A percentile compares a stretch with the other conserved stretches of the same genome.
phyloP scores from a whole-genome alignment of 2,113 vertebrate genomes.

The Apteryx owenii region DNA sequence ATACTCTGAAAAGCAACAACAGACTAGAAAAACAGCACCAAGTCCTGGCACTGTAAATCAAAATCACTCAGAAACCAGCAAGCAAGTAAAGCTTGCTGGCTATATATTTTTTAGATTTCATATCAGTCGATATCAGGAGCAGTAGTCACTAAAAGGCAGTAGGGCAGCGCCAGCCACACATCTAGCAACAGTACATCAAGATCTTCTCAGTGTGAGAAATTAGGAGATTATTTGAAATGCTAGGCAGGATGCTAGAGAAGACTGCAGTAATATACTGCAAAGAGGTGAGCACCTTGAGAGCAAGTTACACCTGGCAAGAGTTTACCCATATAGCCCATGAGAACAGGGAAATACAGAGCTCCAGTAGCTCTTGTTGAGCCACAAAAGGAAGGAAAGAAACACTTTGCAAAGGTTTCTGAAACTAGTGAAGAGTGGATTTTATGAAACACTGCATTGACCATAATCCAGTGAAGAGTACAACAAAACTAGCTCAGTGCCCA shows the following conservation, averaged over 20 bases:
- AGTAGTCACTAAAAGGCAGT: neutral
- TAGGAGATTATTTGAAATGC: neutral
- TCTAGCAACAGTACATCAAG: neutral
- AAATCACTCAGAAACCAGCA: conserved; percentile 9
- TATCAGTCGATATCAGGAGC: neutral
- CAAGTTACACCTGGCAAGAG: neutral
- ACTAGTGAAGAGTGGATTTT: neutral
- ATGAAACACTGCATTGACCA: neutral
- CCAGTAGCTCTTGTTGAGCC: neutral
- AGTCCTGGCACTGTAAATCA: neutral
- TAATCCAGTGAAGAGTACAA: neutral
- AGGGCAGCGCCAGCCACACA: neutral
- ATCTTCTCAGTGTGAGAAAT: neutral
- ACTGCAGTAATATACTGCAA: neutral
- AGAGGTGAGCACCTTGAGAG: neutral
- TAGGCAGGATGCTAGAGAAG: neutral
- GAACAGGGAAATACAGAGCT: neutral
- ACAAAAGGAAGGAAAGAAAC: neutral
- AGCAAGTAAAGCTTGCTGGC: neutral
- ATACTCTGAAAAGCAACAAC: neutral
- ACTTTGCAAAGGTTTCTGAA: neutral
- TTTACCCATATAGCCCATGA: neutral
- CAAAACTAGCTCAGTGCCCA: neutral
- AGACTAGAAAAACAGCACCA: neutral
- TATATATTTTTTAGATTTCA: neutral